Conservation (phyloP, 1,140 invertebrate species). For the Acromyrmex heyeri region DNA sequence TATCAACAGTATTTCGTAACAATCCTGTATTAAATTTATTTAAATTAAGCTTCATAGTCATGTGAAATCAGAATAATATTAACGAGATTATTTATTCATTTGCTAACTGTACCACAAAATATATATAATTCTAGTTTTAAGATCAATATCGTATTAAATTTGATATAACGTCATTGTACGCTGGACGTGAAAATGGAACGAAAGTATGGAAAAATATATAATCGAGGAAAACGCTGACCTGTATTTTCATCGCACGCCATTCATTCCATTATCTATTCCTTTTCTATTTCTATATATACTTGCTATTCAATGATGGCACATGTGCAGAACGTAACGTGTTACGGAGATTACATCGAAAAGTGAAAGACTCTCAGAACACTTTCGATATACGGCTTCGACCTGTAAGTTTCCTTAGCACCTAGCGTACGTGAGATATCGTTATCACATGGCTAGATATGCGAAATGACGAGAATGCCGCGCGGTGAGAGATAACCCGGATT, state of each 20-base stretch:
- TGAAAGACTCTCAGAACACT: constrained; percentile 1
- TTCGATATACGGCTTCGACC: constrained; percentile 16
- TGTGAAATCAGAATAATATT: neutral
- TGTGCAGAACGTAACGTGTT: neutral
- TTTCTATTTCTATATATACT: constrained; percentile 30
- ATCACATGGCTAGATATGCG: constrained; percentile 46
- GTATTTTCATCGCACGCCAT: constrained; percentile 3
- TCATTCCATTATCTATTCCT: constrained; percentile 29
- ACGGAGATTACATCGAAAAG: neutral
- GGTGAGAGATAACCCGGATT: constrained; percentile 54
- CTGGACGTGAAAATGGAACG: constrained; percentile 18
- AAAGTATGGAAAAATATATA: constrained; percentile 42
- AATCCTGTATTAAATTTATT: constrained; percentile 41
- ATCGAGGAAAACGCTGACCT: constrained; percentile 33
- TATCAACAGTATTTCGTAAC: neutral
- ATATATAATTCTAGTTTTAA: constrained; percentile 24
- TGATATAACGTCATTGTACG: constrained; percentile 24
- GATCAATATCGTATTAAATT: constrained; percentile 48
- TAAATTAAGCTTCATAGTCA: constrained; percentile 17
- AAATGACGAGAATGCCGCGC: constrained; percentile 30
- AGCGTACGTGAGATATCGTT: constrained; percentile 32
- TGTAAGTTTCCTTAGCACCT: neutral
- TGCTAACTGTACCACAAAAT: constrained; percentile 13
- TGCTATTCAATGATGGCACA: neutral
- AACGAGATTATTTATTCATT: constrained; percentile 25